Evolutionary conservation across 2,797 vertebrate species (phyloP).

Genomic region (Coluber constrictor): DNA sequence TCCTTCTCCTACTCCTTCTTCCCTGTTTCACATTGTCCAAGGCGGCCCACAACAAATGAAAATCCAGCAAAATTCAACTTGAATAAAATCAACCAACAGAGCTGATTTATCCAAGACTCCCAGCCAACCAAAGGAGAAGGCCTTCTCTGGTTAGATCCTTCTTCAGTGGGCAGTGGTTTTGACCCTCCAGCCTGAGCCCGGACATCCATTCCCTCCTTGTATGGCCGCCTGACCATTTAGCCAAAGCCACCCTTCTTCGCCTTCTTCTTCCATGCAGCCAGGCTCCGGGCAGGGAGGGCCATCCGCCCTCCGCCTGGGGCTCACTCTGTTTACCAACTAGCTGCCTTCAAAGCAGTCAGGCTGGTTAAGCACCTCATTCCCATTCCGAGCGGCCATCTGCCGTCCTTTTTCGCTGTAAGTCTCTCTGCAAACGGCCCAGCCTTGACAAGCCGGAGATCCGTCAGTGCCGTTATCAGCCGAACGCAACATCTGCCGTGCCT

Average conservation of each 20-base stretch:
- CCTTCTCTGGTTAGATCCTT: neutral
- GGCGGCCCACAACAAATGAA: neutral
- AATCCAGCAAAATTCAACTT: neutral
- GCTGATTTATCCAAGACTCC: neutral
- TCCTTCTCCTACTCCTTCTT: too few relatives aligned
- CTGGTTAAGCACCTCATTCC: constrained; percentile 89
- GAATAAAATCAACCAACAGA: neutral
- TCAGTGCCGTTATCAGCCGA: constrained; percentile 93
- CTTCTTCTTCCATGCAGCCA: constrained; percentile 62
- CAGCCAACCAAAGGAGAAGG: neutral
- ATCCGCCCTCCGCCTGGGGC: constrained; percentile 74
- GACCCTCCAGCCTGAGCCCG: too few relatives aligned
- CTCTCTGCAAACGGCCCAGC: constrained; percentile 86
- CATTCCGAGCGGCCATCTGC: constrained; percentile 91
- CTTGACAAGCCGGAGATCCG: constrained; percentile 97
- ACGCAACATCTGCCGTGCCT: constrained; percentile 98
- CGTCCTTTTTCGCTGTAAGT: constrained; percentile 88
- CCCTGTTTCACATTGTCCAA: neutral
- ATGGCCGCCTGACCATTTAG: rapidly evolving
- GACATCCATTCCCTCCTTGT: neutral
- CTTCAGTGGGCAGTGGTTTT: neutral
- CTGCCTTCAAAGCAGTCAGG: constrained; percentile 77
- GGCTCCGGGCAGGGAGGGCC: constrained; percentile 62
- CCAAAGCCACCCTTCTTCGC: neutral
- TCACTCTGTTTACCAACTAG: constrained; percentile 84